Evolutionary conservation across 64 coral and sea anemone genomes (phyloP), one percentile per base, ranked within the genome.

Genomic region (Pocillopora verrucosa): DNA sequence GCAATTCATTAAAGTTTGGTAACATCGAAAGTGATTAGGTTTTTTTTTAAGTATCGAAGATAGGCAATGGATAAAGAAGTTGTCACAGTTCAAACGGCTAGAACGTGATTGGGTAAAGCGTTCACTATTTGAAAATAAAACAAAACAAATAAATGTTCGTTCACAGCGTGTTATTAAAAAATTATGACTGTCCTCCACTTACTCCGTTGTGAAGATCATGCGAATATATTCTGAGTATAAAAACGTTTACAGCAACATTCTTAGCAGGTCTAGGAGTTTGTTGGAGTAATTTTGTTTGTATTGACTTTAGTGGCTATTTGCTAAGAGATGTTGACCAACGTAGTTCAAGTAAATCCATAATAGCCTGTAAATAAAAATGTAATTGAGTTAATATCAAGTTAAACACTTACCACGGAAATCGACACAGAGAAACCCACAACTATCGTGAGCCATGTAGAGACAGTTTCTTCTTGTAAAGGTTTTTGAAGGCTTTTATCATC

Each of bases 401-500:
- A 56, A 77, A 56, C 22, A 56, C 88, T 78, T 69, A 92, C 90
- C 37, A 77, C 73, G 6, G 76, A 34, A 69, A 92, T 80, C 13
- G 74, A 64, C 60, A 87, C 59, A 20, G 13, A 73, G 24, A 92
- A 76, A n/a, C 90, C 90, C 16, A 76, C 73, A 11, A 80, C 17
- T 6, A 92, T 11, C 36, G 90, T 86, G 0, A 64, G 16, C 72
- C 65, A 79, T 12, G 90, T 92, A n/a, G 90, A 61, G 20, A 92
- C 45, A 13, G 82, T 86, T 63, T 92, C 90, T 67, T 86, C 13
- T 57, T 73, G 79, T 9, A 79, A 87, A 9, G 90, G 90, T 34
- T 79, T 87, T 11, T 65, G 75, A 16, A 92, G 60, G 16, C 36
- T 87, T 65, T 74, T 76, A 30, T 92, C 90, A 70, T 87, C 83